These are phyloP conservation scores for Drosophila hydei DNA, from an alignment of 1,140 invertebrate genomes.

Conservation along the genomic window DNA sequence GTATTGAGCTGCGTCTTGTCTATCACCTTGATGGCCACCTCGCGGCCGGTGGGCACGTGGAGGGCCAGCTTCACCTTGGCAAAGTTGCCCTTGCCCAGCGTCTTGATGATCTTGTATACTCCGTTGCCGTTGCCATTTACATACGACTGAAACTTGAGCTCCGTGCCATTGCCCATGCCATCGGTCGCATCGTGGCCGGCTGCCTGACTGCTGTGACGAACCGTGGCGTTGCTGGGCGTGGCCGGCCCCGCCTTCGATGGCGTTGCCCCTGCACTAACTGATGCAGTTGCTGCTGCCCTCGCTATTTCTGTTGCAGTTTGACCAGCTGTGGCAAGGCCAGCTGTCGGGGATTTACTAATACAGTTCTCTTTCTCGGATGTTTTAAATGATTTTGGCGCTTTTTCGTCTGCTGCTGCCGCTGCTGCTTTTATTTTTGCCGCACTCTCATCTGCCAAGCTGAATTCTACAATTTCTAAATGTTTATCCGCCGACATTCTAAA, in stretches of 20 bases:
- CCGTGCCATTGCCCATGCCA: slow-evolving; percentile 37
- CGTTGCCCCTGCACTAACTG: slow-evolving; percentile 14
- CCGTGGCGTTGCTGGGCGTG: slow-evolving; percentile 32
- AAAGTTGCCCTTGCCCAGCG: slow-evolving; percentile 99
- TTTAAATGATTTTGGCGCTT: slow-evolving; percentile 45
- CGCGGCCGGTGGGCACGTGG: slow-evolving; percentile 99
- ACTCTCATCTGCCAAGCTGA: slow-evolving; percentile 47
- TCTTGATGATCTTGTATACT: slow-evolving; percentile 99
- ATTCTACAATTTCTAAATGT: slow-evolving; percentile 59
- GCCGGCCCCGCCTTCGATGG: slow-evolving; percentile 18
- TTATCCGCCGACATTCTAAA: slow-evolving; percentile 68
- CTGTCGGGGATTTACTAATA: slow-evolving; percentile 1
- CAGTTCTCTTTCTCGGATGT: slow-evolving; percentile 62
- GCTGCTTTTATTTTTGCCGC: slow-evolving; percentile 34
- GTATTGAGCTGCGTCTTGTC: slow-evolving; percentile 99
- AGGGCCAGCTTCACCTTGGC: slow-evolving; percentile 99
- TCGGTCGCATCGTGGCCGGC: slow-evolving; percentile 42
- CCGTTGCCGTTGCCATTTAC: slow-evolving; percentile 84
- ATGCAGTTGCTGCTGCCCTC: slow-evolving; percentile 2
- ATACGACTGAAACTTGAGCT: slow-evolving; percentile 64
- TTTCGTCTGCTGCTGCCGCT: slow-evolving; percentile 37
- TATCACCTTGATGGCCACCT: slow-evolving; percentile 99
- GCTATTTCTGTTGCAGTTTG: neutral
- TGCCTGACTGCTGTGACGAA: slow-evolving; percentile 9
- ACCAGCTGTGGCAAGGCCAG: neutral